A percentile compares a stretch with the other conserved stretches of the same genome.
Conservation (phyloP, 2,888 invertebrate genomes). For the Drosophila paramelanica region DNA sequence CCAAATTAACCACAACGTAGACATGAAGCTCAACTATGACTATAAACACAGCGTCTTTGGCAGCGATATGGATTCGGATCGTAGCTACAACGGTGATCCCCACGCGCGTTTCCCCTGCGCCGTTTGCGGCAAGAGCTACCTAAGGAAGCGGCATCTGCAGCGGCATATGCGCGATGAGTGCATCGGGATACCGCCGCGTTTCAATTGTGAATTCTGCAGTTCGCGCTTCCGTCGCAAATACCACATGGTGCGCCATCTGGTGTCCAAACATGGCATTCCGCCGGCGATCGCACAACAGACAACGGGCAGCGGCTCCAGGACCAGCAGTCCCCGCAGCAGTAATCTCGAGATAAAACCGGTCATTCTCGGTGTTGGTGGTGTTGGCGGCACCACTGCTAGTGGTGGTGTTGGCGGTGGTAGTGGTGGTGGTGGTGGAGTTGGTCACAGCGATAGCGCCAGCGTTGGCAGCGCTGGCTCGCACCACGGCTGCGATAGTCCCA, state of each 20-base stretch:
- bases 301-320: constrained; percentile 66
- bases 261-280: constrained; percentile 85
- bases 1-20: constrained; percentile 18
- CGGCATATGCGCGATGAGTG: constrained; percentile 87
- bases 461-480: constrained; percentile 72
- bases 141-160: constrained; percentile 87
- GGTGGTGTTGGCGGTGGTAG: constrained; percentile 33
- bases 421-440: constrained; percentile 20
- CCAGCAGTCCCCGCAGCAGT: constrained; percentile 37
- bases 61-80: constrained; percentile 39
- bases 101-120: constrained; percentile 86
- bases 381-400: constrained; percentile 12
- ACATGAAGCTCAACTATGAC: not conserved
- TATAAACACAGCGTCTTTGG: constrained; percentile 63
- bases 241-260: constrained; percentile 86
- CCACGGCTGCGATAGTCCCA: constrained; percentile 76
- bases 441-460: constrained; percentile 58
- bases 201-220: constrained; percentile 86
- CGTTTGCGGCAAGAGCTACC: constrained; percentile 87
- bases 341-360: constrained; percentile 45
- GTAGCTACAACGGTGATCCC: constrained; percentile 25
- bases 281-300: constrained; percentile 78
- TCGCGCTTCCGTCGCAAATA: constrained; percentile 86
- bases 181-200: constrained; percentile 86
- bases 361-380: constrained; percentile 5